Percentiles rank a stretch among this genome's conserved stretches.
phyloP scores from a whole-genome alignment of 2,888 invertebrate genomes.

The Clunio marinus region DNA sequence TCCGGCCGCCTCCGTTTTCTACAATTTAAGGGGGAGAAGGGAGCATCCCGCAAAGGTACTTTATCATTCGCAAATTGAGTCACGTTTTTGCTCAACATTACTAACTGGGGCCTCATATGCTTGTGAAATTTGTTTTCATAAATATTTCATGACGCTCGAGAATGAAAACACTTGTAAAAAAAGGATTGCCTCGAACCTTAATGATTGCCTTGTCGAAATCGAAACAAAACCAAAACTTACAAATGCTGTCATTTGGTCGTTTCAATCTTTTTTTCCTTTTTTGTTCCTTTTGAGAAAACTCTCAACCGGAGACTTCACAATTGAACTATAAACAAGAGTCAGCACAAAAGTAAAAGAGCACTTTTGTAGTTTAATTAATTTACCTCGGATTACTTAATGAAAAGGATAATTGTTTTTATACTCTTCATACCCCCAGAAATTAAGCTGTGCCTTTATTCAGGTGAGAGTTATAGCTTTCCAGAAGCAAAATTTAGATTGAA shows the following conservation, averaged over 20 bases:
- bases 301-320: background rate
- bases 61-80: constrained; percentile 39
- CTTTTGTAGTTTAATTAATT: constrained; percentile 28
- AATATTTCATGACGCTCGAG: constrained; percentile 30
- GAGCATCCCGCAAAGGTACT: constrained; percentile 13
- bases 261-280: background rate
- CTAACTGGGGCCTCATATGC: constrained; percentile 24
- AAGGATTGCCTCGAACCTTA: background rate
- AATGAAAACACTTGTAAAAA: background rate
- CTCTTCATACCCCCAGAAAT: background rate
- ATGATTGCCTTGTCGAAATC: no score
- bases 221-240: constrained; percentile 21
- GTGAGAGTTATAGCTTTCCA: no score
- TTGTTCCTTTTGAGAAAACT: background rate
- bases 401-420: constrained; percentile 35
- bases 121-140: constrained; percentile 35
- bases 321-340: constrained; percentile 16
- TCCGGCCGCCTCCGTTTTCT: background rate
- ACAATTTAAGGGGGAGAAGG: no score
- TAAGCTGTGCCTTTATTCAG: constrained; percentile 9
- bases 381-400: constrained; percentile 28
- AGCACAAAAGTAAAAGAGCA: constrained; percentile 9
- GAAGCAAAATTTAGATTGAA: background rate
- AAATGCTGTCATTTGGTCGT: constrained; percentile 30
- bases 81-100: constrained; percentile 32